Base-by-base conservation (phyloP, 2,888 invertebrate species). In the Elgonia sp. region DNA sequence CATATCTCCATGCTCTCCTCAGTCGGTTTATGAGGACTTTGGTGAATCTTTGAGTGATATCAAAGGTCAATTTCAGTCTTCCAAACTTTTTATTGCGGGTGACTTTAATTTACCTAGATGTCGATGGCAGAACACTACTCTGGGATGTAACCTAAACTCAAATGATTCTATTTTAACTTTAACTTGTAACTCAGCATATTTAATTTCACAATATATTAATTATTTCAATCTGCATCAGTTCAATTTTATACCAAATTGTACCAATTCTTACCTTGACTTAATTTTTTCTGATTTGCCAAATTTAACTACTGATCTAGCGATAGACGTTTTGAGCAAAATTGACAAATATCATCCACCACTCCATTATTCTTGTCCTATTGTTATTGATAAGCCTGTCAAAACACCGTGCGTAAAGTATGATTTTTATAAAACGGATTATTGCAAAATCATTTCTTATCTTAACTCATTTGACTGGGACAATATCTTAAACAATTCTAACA, bases 221-320 rank as follows among this genome's bases (percentile, higher is more conserved):
- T 72, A 72, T 40, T 37, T 72, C 6, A 72, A 72, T 69, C 46
- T 69, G 21, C 18, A 72, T 55, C 72, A 72, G 37, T n/a, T 39
- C 9, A 72, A 72, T 39, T 18, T 3, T 72, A 55, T 72, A n/a
- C 20, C 37, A 5, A 72, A 72, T 55, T 55, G 37, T 10, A 14
- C 53, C 18, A 57, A 72, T 18, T 46, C 69, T 18, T 69, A 21
- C 21, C 39, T 69, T 2, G 50, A 69, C 20, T 69, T 69, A 46
- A 21, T 69, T 50, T 69, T 69, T 50, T 69, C 69, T 12, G 50
- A 69, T 20, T 46, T 46, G 10, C 7, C 46, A 21, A 16, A 69
- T 7, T 21, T 69, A 14, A 12, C 29, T 29, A 29, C 29, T 29
- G 46, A 12, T 5, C 46, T 14, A 14, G 46, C 46, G 14, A 46